phyloP scores from a whole-genome alignment of 2,797 vertebrate genomes.

The Rousettus madagascariensis region DNA sequence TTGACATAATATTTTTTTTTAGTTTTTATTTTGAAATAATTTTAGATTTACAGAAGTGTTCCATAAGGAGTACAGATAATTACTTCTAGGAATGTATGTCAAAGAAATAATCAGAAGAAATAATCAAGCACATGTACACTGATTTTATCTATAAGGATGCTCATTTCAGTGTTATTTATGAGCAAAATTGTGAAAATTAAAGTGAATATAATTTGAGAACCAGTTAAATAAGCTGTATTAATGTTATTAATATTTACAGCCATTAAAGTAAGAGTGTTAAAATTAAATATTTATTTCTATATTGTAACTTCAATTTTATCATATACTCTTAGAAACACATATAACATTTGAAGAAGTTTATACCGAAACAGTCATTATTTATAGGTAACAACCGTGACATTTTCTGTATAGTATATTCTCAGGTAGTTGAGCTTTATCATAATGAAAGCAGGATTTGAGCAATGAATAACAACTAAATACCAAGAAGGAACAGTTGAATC shows the following conservation, averaged over 20 bases:
- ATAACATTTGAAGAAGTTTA: background rate
- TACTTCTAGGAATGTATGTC: background rate
- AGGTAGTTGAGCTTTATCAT: background rate
- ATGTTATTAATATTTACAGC: background rate
- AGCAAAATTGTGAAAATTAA: background rate
- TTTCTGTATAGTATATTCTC: background rate
- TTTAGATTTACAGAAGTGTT: background rate
- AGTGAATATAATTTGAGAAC: background rate
- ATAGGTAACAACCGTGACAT: background rate
- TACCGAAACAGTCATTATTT: background rate
- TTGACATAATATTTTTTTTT: background rate
- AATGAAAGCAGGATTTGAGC: background rate
- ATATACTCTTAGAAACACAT: background rate
- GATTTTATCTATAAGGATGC: background rate
- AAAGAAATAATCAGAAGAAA: conserved; percentile 13
- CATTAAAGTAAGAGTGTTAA: background rate
- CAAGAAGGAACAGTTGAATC: background rate
- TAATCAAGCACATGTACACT: background rate
- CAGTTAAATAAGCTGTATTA: background rate
- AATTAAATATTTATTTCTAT: background rate
- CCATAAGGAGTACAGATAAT: background rate
- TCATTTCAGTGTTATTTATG: background rate
- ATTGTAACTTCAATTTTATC: background rate
- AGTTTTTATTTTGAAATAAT: background rate
- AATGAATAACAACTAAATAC: background rate